These are phyloP conservation scores for Suncus etruscus DNA, from an alignment of 2,113 vertebrate genomes.

Conservation along the genomic window DNA sequence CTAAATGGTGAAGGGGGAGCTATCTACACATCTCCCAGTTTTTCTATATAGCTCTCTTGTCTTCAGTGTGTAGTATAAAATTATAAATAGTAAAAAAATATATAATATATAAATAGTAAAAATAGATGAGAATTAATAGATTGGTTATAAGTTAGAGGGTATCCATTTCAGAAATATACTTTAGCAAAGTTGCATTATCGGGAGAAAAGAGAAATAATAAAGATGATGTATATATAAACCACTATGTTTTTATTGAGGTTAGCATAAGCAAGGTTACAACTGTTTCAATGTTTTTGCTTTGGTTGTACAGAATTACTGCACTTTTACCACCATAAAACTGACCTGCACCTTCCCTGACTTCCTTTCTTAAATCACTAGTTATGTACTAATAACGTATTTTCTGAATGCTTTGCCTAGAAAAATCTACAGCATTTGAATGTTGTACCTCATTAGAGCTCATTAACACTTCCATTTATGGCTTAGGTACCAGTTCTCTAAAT, in stretches of 20 bases:
- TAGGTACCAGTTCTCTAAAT: neutral
- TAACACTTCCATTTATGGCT: neutral
- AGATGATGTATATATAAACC: neutral
- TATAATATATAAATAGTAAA: neutral
- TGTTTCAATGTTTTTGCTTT: too few species aligned
- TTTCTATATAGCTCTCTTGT: neutral
- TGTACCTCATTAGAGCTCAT: neutral
- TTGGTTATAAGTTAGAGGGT: neutral
- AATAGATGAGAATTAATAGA: neutral
- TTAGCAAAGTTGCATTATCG: neutral
- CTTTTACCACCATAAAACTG: too few species aligned
- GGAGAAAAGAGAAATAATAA: neutral
- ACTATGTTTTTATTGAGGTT: neutral
- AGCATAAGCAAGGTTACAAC: too few species aligned
- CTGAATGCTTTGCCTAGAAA: constrained; percentile 8
- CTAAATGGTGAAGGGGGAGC: neutral
- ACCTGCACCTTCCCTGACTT: neutral
- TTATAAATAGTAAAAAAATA: neutral
- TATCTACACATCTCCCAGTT: neutral
- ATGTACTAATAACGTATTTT: neutral
- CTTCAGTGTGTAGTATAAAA: neutral
- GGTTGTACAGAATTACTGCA: too few species aligned
- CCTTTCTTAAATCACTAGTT: neutral
- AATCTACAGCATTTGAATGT: neutral
- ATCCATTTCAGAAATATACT: neutral